phyloP scores from a whole-genome alignment of 2,113 vertebrate species.

The Tenebrosternarchus preto region DNA sequence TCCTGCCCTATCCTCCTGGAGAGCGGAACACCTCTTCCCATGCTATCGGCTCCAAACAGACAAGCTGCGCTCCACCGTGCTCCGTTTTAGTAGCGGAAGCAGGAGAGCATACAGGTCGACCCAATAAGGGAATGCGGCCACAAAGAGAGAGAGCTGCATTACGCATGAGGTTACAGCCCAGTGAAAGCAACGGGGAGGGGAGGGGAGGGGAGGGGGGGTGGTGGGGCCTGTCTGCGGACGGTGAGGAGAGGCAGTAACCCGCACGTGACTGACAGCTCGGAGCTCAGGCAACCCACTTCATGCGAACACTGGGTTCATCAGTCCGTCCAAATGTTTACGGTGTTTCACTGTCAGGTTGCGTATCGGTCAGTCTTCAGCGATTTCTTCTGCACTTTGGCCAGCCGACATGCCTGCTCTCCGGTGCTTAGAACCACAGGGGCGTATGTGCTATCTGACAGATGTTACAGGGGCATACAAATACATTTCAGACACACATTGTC shows the following conservation, averaged over 20 bases:
- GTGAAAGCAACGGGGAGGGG: slow-evolving; percentile 28
- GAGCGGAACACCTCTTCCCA: neutral
- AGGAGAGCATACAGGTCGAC: slow-evolving; percentile 52
- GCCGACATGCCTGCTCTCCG: neutral
- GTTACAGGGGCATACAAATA: too few relatives aligned
- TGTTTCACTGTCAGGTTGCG: slow-evolving; percentile 24
- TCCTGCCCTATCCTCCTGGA: neutral
- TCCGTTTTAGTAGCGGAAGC: neutral
- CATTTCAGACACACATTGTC: too few relatives aligned
- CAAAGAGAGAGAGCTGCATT: slow-evolving; percentile 50
- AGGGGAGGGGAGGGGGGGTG: too few relatives aligned
- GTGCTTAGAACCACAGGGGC: too few relatives aligned
- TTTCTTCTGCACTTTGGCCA: slow-evolving; percentile 3
- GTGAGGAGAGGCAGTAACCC: neutral
- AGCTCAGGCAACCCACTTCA: slow-evolving; percentile 9
- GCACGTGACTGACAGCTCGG: slow-evolving; percentile 19
- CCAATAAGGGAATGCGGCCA: slow-evolving; percentile 55
- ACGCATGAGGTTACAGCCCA: slow-evolving; percentile 52
- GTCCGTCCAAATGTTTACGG: slow-evolving; percentile 6
- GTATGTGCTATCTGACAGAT: too few relatives aligned
- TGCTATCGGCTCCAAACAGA: neutral
- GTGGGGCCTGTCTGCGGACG: slow-evolving; percentile 11
- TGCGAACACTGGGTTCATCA: slow-evolving; percentile 12
- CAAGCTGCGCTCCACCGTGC: neutral
- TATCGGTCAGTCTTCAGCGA: neutral